phyloP scores from a whole-genome alignment of 2,888 invertebrate species.

The Octonoba sinensis region DNA sequence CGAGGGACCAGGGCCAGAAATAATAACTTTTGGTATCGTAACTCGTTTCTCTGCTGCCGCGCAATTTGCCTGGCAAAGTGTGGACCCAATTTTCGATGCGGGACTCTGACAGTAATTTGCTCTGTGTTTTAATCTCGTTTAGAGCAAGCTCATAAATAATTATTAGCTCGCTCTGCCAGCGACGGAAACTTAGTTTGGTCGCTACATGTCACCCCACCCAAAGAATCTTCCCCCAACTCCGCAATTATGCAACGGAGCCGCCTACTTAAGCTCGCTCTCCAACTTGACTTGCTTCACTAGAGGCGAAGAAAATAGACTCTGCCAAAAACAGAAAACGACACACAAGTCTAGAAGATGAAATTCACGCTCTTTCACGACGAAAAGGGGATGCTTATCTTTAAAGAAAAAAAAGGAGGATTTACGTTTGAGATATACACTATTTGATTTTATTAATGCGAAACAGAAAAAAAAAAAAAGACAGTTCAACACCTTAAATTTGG shows the following conservation, averaged over 20 bases:
- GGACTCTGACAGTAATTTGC: conserved; percentile 66
- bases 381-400: too few species aligned
- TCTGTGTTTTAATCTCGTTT: conserved; percentile 66
- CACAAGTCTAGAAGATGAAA: too few species aligned
- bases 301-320: too few species aligned
- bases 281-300: too few species aligned
- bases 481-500: too few species aligned
- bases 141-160: conserved; percentile 66
- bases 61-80: conserved; percentile 65
- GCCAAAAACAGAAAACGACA: too few species aligned
- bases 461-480: too few species aligned
- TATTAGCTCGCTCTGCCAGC: conserved; percentile 61
- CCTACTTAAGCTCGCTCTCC: conserved; percentile 42
- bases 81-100: conserved; percentile 65
- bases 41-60: conserved; percentile 54
- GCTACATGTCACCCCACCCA: conserved; percentile 62
- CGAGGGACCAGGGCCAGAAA: conserved; percentile 62
- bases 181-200: conserved; percentile 61
- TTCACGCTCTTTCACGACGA: too few species aligned
- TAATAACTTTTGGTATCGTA: conserved; percentile 65
- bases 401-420: too few species aligned
- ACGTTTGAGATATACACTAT: too few species aligned
- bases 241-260: conserved; percentile 65
- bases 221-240: conserved; percentile 55
- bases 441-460: too few species aligned